These are phyloP conservation scores for Tupaia tana DNA, from an alignment of 2,113 vertebrate genomes.

Conservation along the genomic window DNA sequence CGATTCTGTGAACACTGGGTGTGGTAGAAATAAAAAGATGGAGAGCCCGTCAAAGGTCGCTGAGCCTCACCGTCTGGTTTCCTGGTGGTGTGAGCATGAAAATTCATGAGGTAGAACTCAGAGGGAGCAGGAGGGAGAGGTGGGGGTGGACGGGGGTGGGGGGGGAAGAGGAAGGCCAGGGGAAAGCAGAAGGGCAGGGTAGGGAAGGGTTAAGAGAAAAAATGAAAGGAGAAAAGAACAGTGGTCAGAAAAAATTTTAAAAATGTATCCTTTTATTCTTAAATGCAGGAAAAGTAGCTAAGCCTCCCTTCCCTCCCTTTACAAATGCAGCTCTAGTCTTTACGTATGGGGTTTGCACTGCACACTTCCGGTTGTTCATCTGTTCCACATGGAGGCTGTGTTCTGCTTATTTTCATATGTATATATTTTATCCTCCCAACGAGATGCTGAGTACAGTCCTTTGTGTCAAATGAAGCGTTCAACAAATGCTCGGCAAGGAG, in stretches of 20 bases:
- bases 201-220: background rate
- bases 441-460: background rate
- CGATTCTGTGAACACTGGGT: background rate
- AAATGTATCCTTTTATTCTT: conserved; percentile 23
- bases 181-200: background rate
- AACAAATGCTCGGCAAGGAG: background rate
- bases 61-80: conserved; percentile 20
- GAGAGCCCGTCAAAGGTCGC: background rate
- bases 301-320: background rate
- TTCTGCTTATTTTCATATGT: conserved; percentile 41
- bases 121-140: background rate
- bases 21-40: background rate
- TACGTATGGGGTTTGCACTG: background rate
- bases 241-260: background rate
- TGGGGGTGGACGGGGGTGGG: background rate
- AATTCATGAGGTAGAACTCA: conserved; percentile 39
- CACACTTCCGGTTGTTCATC: background rate
- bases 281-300: conserved; percentile 5
- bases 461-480: background rate
- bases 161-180: background rate
- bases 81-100: conserved; percentile 45
- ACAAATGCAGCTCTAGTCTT: background rate
- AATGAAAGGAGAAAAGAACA: background rate
- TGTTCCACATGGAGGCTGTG: background rate
- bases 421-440: conserved; percentile 29